Evolutionary conservation across 1,140 invertebrate species (phyloP), one percentile per base, ranked within the genome.

Genomic region (Cepaea nemoralis): DNA sequence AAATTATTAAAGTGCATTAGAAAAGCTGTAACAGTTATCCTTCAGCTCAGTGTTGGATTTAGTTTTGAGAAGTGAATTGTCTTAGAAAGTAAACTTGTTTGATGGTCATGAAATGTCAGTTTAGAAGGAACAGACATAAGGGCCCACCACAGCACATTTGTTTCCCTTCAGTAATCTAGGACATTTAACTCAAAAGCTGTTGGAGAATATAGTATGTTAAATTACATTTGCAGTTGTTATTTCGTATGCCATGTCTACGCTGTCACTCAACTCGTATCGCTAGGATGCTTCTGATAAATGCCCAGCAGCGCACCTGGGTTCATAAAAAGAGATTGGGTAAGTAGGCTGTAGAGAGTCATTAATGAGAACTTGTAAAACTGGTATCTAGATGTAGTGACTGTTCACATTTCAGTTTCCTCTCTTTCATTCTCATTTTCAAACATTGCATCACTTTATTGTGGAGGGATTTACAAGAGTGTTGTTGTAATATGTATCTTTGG

Each of bases 281-380:
- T 63, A 63, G 33, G 59, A 63, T 63, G 59, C 59, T 63, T 63
- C 59, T 63, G 1, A 63, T 63, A 63, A 63, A 63, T 63, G 59
- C 59, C 12, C 2, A 63, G 27, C 59, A 63, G 27, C 59, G 59
- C 59, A 63, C 19, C 5, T 63, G 59, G 59, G 59, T 31, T 31
- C 27, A 63, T 31, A 63, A 63, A 3, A 63, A 63, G 59, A 63
- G 59, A 31, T 63, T 63, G 16, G 59, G 59, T 63, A 31, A 63
- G 59, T 63, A 31, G 50, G 1, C n/a, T 55, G 6, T 63, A 31
- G 10, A 31, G 19, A 63, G n/a, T 2, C 59, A 63, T 63, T 31
- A 27, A 63, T 5, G n/a, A 27, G 27, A 31, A 31, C n/a, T 63
- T 63, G 14, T 55, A 12, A 22, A 19, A 48, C 45, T 48, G 19